Evolutionary conservation across 1,140 invertebrate genomes (phyloP), one percentile per base, ranked within the genome.

Genomic region (Pogonomyrmex californicus): DNA sequence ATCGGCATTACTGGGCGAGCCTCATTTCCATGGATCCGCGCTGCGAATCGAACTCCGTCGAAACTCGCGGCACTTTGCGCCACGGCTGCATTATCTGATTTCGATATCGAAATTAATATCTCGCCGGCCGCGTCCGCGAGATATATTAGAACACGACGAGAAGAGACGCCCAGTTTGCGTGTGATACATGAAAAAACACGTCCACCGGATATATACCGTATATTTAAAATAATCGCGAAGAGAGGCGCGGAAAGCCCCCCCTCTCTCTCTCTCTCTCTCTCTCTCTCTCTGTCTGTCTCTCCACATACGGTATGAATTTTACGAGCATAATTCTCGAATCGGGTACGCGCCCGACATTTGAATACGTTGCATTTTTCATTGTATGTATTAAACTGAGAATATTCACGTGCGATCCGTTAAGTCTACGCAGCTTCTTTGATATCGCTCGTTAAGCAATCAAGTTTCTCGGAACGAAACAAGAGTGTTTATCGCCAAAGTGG

Each of bases 91-190:
- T 71, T 83, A 83, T 75, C 79, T 83, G 79, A 83, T 83, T 83
- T 73, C 79, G 68, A 83, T 83, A 83, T 83, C 41, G 79, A 83
- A 83, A 83, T 83, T 83, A 83, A 83, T 83, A 83, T 83, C 56
- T 54, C 79, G 51, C 17, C 66, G 33, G 66, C 41, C 66, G 41
- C 66, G 41, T 12, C 51, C 38, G 14, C 78, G 65, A 33, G 54
- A 60, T 54, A 82, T 73, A 82, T 38, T 38, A 17, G 76, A 78
- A 12, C 14, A 5, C 54, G 38, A 47, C 23, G 54, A 38, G n/a
- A 12, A 73, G 17, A 10, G 71, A 58, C 6, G 9, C 36, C 36
- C 14, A 6, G 17, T 36, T 73, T 6, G 33, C 14, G 10, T 14
- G 30, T 5, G 66, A 47, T 60, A 73, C 51, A 36, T 5, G 23